Evolutionary conservation across 2,888 invertebrate genomes (phyloP).

Genomic region (Ophion ventricosus): DNA sequence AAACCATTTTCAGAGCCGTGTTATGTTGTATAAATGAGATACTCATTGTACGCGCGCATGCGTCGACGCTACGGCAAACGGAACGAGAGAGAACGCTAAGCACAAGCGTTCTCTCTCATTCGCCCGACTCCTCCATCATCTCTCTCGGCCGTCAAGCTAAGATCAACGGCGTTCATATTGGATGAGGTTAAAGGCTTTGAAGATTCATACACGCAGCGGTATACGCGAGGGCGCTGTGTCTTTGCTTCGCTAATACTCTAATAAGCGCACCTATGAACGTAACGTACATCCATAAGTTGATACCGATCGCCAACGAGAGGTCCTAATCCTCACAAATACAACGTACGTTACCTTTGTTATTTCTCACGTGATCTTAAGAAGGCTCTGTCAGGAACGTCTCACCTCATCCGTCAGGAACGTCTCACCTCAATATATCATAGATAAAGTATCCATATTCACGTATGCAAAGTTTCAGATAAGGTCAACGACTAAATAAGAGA

Average conservation of each 20-base stretch:
- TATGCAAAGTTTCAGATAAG: too few relatives aligned
- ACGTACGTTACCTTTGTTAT: not conserved
- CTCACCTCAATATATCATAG: too few relatives aligned
- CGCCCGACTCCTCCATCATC: slow-evolving; percentile 8
- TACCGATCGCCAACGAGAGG: not conserved
- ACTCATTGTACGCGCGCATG: slow-evolving; percentile 46
- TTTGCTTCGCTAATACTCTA: slow-evolving; percentile 48
- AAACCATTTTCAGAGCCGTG: slow-evolving; percentile 27
- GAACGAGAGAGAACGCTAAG: slow-evolving; percentile 49
- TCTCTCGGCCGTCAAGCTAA: slow-evolving; percentile 73
- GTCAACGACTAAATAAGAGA: too few relatives aligned
- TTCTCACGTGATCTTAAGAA: too few relatives aligned
- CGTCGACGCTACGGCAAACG: slow-evolving; percentile 52
- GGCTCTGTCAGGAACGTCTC: too few relatives aligned
- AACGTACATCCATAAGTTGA: slow-evolving; percentile 6
- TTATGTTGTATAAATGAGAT: slow-evolving; percentile 10
- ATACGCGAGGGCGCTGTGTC: slow-evolving; percentile 62
- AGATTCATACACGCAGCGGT: slow-evolving; percentile 78
- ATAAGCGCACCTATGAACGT: slow-evolving; percentile 12
- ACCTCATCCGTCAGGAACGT: too few relatives aligned
- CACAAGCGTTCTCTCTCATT: slow-evolving; percentile 22
- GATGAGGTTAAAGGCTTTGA: slow-evolving; percentile 79
- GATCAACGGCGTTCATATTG: slow-evolving; percentile 82
- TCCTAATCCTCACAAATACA: not conserved
- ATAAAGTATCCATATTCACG: too few relatives aligned